Percentiles rank a stretch among this genome's conserved stretches.
Conservation (phyloP, 2,888 invertebrate species). For the Nomada fucata region DNA sequence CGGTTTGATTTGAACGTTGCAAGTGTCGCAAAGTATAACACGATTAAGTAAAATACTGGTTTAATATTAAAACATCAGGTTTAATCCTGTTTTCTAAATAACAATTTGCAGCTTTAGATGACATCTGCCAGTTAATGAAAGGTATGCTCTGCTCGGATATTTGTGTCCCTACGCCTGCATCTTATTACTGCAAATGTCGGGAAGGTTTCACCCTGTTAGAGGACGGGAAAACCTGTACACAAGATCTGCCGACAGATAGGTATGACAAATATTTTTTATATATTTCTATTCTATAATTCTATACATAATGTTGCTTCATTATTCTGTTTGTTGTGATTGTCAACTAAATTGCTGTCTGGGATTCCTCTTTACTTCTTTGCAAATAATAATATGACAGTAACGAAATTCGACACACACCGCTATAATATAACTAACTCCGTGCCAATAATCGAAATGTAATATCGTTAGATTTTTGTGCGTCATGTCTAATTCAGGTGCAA, state of each 20-base stretch:
- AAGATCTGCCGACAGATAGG: conserved; percentile 80
- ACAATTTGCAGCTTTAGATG: conserved; percentile 76
- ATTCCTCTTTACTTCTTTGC: no score
- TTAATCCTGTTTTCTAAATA: background rate
- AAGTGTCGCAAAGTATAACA: no score
- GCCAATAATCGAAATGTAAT: background rate
- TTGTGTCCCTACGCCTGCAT: conserved; percentile 90
- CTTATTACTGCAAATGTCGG: conserved; percentile 89
- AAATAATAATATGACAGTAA: no score
- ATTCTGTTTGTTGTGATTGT: background rate
- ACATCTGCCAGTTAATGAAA: conserved; percentile 85
- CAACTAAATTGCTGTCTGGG: no score
- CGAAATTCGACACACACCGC: background rate
- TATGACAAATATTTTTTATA: conserved; percentile 49
- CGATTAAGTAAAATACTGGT: no score
- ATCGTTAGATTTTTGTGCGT: background rate
- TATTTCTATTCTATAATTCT: no score
- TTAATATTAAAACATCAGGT: no score
- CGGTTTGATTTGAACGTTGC: no score
- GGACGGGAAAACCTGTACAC: conserved; percentile 89
- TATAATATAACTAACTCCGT: background rate
- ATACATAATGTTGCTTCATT: no score
- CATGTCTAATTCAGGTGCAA: conserved; percentile 85
- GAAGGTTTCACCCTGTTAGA: conserved; percentile 89
- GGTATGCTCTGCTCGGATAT: conserved; percentile 90